These are phyloP conservation scores for Eleginops maclovinus DNA, from an alignment of 2,113 vertebrate genomes.

Conservation along the genomic window DNA sequence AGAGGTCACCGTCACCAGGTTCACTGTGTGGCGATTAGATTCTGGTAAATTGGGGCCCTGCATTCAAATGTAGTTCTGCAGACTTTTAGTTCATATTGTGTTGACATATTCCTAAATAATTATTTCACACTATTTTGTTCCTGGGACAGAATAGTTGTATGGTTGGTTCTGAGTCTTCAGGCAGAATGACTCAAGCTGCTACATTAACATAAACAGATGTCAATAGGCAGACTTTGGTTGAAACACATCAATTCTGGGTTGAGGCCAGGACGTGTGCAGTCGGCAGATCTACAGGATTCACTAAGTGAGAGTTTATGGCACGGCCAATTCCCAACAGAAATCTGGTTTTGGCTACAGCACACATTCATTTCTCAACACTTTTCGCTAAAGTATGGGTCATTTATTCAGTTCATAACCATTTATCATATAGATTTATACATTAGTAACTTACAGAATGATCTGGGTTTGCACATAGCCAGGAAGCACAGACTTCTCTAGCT, in stretches of 20 bases:
- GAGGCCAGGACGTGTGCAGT: slow-evolving; percentile 1
- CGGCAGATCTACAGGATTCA: background rate
- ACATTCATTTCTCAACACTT: too few relatives aligned
- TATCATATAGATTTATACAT: slow-evolving; percentile 9
- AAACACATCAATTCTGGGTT: slow-evolving; percentile 7
- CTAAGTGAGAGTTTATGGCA: slow-evolving; percentile 11
- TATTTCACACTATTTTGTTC: too few relatives aligned
- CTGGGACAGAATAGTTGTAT: background rate
- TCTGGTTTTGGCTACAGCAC: background rate
- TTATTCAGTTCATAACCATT: too few relatives aligned
- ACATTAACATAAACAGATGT: background rate
- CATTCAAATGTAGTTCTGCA: too few relatives aligned
- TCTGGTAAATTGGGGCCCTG: background rate
- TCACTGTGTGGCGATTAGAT: background rate
- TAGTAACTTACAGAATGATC: background rate
- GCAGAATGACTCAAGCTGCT: background rate
- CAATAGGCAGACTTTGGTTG: background rate
- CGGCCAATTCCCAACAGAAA: background rate
- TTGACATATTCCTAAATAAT: too few relatives aligned
- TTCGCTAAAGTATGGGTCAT: too few relatives aligned
- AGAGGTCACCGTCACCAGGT: background rate
- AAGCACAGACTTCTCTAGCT: slow-evolving; percentile 1
- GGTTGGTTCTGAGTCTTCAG: background rate
- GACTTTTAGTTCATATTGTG: too few relatives aligned
- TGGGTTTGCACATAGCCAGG: background rate